Evolutionary conservation across 1,140 invertebrate species (phyloP), one percentile per base, ranked within the genome.

Genomic region (Caenorhabditis latens): DNA sequence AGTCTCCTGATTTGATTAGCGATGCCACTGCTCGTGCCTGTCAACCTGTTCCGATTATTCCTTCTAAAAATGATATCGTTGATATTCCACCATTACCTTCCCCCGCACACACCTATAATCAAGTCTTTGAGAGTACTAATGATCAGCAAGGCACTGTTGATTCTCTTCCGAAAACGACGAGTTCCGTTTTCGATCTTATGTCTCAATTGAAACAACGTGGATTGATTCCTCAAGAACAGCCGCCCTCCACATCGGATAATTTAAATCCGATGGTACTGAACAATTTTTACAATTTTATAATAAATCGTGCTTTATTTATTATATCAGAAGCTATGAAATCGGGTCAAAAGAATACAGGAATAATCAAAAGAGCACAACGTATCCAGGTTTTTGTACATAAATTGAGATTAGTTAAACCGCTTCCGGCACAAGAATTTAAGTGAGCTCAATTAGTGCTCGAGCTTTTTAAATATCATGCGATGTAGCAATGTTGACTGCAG

Each of bases 261-360:
- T 16, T 9, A 3, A 75, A 75, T 75, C 71, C 71, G n/a, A 79
- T 79, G 71, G 71, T 79, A 79, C 43, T 79, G n/a, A 32, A 50
- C 46, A 50, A 50, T 79, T 79, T 8, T 79, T 24, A 50, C 53
- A 11, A 16, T 50, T 79, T 79, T 19, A 79, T 79, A 50, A 79
- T 79, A 79, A 79, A 50, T n/a, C 53, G 46, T 79, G 9, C 16
- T 7, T 46, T n/a, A 9, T 50, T 50, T 79, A n/a, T 13, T 24
- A 65, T 8, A 16, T 21, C 16, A n/a, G n/a, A 58, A n/a, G n/a
- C 7, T 58, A 32, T 32, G 32, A 8, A 21, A 58, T 16, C 16
- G 8, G n/a, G n/a, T n/a, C 19, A 0, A n/a, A 58, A n/a, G n/a
- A 21, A 58, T n/a, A 58, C 2, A 58, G 5, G 57, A 58, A 19